Base-by-base conservation (phyloP, 2,888 invertebrate genomes). In the Oegoconia quadripuncta region DNA sequence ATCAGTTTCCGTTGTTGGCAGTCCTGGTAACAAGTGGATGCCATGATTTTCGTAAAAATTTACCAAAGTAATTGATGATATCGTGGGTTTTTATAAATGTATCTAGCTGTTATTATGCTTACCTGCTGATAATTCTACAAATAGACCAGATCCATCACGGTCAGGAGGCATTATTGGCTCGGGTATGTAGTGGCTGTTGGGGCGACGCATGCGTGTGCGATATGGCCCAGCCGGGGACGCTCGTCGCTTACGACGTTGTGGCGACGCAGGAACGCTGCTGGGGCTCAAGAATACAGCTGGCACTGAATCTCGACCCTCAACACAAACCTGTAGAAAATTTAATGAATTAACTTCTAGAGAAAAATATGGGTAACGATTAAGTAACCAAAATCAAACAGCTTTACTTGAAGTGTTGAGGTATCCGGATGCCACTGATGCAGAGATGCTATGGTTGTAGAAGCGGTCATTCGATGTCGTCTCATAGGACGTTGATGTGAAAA, bases 141-240 rank as follows among this genome's bases (percentile, higher is more conserved):
- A 97, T 2, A 98, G 88, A 0, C 98, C 98, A 0, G 95, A 90
- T 1, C 97, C 97, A 49, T 93, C 92, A 47, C 99, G 90, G 42
- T 96, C 93, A 0, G 99, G 99, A 66, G 97, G 96, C 37, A 99
- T 86, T 64, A 99, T 95, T 0, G 99, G 99, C 17, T 96, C 95
- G 9, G 99, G 98, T 0, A 98, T 98, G 76, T 95, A 99, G 43
- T 90, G 90, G 3, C 68, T 72, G 48, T 68, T 75, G 40, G 70
- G 76, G 58, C 73, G 90, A 33, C 81, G 86, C 78, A 80, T 90
- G 42, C 76, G 89, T 46, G 84, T 78, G 12, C 80, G 73, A 50
- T 74, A 74, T 0, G 86, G 86, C 35, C 92, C 92, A 13, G 90
- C 89, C 39, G 92, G 89, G 14, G 91, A 90, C 48, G 91, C 89